Base-by-base conservation (phyloP, 2,888 invertebrate species). In the Orthosia cruda region DNA sequence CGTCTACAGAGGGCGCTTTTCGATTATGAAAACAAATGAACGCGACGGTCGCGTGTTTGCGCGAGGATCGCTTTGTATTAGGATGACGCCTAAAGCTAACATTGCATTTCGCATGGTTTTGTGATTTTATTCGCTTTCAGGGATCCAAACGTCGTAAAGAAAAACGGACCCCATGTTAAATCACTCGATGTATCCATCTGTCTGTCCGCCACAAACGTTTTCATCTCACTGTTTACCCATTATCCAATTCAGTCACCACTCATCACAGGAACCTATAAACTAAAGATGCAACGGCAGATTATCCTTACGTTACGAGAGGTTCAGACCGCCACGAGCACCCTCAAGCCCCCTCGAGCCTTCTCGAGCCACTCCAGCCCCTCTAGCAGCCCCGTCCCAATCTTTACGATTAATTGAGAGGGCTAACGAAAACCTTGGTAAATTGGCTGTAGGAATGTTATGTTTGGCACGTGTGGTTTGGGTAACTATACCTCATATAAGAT, bases 361-460 rank as follows among this genome's bases (percentile, higher is more conserved):
- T 80, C 85, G 88, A 83, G 83, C 80, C 82, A 55, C 85, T 87
- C 78, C 82, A 85, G 87, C 76, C 78, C 77, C 85, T 81, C 81
- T 77, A 88, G 78, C 62, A 75, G 32, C 81, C 68, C 49, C 81
- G 62, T 85, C 84, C 81, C 80, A 85, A 84, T 87, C 88, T 93
- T 92, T 90, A 91, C 93, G 92, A 93, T 92, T 94, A 94, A 94
- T 94, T 93, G 93, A 94, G 93, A 89, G 91, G 84, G 87, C 85
- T 87, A 89, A 89, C 89, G 90, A 91, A 91, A 91, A 88, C 88
- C 85, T 83, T 69, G 88, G 84, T 81, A 90, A 93, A 92, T 93
- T 92, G 92, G 88, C 89, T 89, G 87, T 90, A 87, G 89, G 87
- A 88, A 88, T 80, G 68, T 67, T 82, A 74, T 87, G 85, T 82